Evolutionary conservation across 2,888 invertebrate species (phyloP).

Genomic region (Epinotia ramella): DNA sequence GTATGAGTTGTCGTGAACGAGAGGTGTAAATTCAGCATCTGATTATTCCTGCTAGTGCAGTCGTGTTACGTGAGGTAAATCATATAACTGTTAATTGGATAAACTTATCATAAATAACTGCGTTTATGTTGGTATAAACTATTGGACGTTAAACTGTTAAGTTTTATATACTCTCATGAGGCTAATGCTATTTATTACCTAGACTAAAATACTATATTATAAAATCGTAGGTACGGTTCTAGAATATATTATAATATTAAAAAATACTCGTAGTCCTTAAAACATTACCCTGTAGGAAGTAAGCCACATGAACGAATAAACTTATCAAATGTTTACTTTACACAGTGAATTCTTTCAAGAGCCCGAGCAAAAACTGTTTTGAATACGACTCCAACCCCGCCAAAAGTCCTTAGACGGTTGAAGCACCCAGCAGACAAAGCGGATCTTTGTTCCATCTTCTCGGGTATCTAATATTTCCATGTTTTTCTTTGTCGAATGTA

Average conservation of each 20-base stretch:
- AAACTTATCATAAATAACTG: constrained; percentile 1
- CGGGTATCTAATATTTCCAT: constrained; percentile 43
- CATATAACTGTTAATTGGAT: constrained; percentile 30
- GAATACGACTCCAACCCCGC: constrained; percentile 24
- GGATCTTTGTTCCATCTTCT: constrained; percentile 34
- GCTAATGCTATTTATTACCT: neutral
- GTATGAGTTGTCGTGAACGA: constrained; percentile 23
- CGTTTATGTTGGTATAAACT: neutral
- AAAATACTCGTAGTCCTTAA: neutral
- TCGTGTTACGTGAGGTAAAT: constrained; percentile 16
- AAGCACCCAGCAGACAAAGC: constrained; percentile 35
- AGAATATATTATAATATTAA: too few relatives aligned
- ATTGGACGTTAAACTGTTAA: neutral
- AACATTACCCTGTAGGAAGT: neutral
- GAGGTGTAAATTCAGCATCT: constrained; percentile 31
- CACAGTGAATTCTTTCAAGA: constrained; percentile 25
- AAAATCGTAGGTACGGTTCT: neutral
- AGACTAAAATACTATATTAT: neutral
- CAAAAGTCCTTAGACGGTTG: constrained; percentile 15
- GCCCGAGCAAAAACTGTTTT: constrained; percentile 17
- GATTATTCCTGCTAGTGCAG: constrained; percentile 9
- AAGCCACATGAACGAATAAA: neutral
- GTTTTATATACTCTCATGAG: neutral
- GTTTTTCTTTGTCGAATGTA: constrained; percentile 73
- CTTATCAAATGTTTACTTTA: constrained; percentile 2